Evolutionary conservation across 2,888 invertebrate genomes (phyloP), one percentile per base, ranked within the genome.

Genomic region (Dasypolia templi): DNA sequence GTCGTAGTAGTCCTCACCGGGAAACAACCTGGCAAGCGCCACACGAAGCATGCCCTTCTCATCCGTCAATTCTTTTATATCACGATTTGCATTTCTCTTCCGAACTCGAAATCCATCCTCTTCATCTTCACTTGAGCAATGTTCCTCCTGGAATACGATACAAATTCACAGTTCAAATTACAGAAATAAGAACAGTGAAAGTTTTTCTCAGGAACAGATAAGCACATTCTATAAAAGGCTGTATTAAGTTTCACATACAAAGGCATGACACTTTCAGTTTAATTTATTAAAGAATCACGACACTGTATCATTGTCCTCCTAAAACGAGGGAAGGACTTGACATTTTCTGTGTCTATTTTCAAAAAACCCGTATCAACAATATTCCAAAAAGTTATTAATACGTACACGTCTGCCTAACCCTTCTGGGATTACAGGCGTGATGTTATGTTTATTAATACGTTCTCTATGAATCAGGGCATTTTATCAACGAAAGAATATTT

Each of bases 41-140:
- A 19, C 19, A 32, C 17, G 35, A 22, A 0, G 51, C n/a, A 11
- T 14, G 19, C 14, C 53, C 42, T 32, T 32, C 71, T 53, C 71
- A n/a, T 14, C 42, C 70, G 70, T 42, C 39, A 70, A 51, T 70
- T 70, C 51, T 68, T 68, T 68, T 35, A 3, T n/a, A n/a, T 2
- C 5, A 1, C 12, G 69, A 70, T 70, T 70, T 70, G 70, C 51
- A 53, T 32, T 14, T 29, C 19, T 29, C 5, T n/a, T 42, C 9
- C 39, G 42, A 3, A 51, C 51, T 2, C n/a, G 70, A 51, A 69
- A 68, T 17, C n/a, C 9, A 9, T 53, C 42, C 12, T 12, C 71
- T 1, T n/a, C 42, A 9, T 70, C n/a, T 12, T 53, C 49, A 14
- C 4, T 42, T 0, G 14, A 2, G 19, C 42, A 32, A 19, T 70